Evolutionary conservation across 2,888 invertebrate species (phyloP).

Genomic region (Drosophila pseudotalamancana): DNA sequence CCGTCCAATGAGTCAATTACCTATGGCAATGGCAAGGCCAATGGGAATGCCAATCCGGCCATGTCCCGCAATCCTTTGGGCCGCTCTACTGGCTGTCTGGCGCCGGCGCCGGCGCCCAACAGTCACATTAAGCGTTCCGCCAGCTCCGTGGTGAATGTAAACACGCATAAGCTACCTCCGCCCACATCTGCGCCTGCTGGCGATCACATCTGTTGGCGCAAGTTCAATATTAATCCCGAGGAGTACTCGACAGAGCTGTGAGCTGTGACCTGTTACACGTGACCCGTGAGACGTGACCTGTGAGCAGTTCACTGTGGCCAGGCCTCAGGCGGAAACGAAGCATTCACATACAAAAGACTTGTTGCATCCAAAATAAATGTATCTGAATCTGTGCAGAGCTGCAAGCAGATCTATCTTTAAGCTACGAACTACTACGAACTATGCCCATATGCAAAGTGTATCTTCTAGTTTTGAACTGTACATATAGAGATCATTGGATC

Average conservation of each 20-base stretch:
- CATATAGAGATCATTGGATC: conserved; percentile 30
- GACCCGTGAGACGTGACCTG: background rate
- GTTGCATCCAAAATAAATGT: conserved; percentile 73
- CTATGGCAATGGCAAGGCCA: conserved; percentile 62
- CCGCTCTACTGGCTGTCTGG: conserved; percentile 72
- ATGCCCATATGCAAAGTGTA: conserved; percentile 70
- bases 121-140: conserved; percentile 75
- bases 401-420: conserved; percentile 54
- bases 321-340: conserved; percentile 42
- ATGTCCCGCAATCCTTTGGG: conserved; percentile 71
- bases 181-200: conserved; percentile 65
- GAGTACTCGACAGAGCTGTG: conserved; percentile 85
- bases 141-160: conserved; percentile 72
- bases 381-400: conserved; percentile 58
- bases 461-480: conserved; percentile 69
- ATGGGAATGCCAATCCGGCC: conserved; percentile 35
- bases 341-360: conserved; percentile 78
- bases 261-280: conserved; percentile 17
- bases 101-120: conserved; percentile 40
- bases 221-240: conserved; percentile 83
- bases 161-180: conserved; percentile 71
- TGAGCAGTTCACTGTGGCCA: conserved; percentile 1
- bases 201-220: conserved; percentile 86
- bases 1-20: conserved; percentile 83
- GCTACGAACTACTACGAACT: conserved; percentile 61